Evolutionary conservation across 2,113 vertebrate genomes (phyloP).

Genomic region (Callipepla squamata): DNA sequence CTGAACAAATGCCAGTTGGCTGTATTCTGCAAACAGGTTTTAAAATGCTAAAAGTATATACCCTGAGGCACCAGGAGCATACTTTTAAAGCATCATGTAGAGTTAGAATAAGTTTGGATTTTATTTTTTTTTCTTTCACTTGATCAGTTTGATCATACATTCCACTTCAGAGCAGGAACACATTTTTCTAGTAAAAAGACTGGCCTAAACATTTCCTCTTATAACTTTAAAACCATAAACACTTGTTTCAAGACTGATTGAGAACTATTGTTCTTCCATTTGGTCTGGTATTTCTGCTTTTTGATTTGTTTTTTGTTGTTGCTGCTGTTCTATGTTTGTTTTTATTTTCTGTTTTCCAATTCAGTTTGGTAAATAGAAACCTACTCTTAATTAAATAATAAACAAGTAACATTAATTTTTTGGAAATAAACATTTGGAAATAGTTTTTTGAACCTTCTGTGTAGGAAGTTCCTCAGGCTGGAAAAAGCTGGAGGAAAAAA

Average conservation of each 20-base stretch:
- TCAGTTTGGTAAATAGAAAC: not conserved
- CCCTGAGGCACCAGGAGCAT: not conserved
- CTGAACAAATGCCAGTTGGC: not conserved
- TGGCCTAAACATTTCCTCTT: not conserved
- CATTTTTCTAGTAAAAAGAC: not conserved
- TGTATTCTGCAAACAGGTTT: conserved; percentile 32
- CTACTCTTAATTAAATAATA: not conserved
- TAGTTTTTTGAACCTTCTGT: not conserved
- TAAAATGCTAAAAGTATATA: conserved; percentile 7
- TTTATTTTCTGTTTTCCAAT: not conserved
- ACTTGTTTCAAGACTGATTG: not conserved
- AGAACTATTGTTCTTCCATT: not conserved
- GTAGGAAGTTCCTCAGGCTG: not conserved
- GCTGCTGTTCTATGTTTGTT: not conserved
- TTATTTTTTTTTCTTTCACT: not conserved
- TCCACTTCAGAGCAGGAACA: not conserved
- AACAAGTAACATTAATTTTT: fast-evolving
- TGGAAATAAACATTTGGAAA: not conserved
- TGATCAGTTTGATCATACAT: not conserved
- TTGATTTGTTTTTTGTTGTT: not conserved
- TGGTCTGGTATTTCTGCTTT: not conserved
- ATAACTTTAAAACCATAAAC: not conserved
- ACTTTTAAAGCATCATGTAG: not conserved
- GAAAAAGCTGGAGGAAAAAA: not conserved
- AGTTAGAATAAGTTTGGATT: not conserved